Conservation (phyloP, 2,888 invertebrate species). For the Agrochola lychnidis region DNA sequence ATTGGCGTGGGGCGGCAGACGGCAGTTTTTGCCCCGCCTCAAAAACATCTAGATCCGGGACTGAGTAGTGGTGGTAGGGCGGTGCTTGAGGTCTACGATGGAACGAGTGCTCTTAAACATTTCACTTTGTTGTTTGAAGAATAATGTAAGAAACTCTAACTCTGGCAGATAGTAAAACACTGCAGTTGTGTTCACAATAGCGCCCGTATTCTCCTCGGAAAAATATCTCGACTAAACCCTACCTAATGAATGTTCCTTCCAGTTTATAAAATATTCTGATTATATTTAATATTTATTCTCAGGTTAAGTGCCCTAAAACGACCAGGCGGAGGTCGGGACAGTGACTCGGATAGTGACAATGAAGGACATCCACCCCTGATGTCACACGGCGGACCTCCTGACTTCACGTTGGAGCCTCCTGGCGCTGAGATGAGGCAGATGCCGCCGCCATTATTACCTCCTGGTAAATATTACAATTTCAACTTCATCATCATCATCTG, state of each 20-base stretch:
- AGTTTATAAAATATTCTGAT: no score
- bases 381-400: constrained; percentile 60
- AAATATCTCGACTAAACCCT: background rate
- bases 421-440: constrained; percentile 82
- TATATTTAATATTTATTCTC: no score
- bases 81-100: background rate
- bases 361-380: constrained; percentile 66
- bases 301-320: constrained; percentile 83
- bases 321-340: constrained; percentile 75
- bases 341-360: constrained; percentile 84
- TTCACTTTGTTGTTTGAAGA: no score
- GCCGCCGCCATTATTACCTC: constrained; percentile 85
- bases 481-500: background rate
- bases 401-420: constrained; percentile 82
- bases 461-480: constrained; percentile 68
- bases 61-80: no score
- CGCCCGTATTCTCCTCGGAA: background rate
- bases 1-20: no score
- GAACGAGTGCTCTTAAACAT: background rate
- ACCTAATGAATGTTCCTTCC: no score
- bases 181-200: background rate
- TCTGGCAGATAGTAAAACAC: no score
- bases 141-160: no score
- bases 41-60: no score
- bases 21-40: no score